Percentiles rank a stretch among this genome's conserved stretches.
Conservation (phyloP, 2,888 invertebrate species). For the Camponotus fellah region DNA sequence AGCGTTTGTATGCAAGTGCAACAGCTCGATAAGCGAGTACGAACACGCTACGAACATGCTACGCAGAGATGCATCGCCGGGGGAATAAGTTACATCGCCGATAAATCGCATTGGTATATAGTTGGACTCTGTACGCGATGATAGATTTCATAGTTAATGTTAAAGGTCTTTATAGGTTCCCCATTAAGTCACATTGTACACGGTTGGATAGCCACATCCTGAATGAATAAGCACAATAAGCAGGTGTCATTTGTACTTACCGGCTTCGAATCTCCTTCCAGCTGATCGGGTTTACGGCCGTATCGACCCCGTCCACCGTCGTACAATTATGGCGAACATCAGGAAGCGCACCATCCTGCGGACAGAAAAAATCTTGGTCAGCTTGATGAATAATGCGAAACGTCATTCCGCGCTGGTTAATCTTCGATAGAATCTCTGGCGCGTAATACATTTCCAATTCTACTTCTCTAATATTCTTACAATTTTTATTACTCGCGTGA, state of each 20-base stretch:
- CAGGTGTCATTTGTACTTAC: constrained; percentile 78
- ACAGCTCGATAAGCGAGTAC: constrained; percentile 24
- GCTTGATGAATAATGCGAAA: constrained; percentile 50
- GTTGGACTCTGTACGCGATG: neutral
- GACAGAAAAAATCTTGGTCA: constrained; percentile 65
- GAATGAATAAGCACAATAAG: constrained; percentile 72
- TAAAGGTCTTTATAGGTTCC: constrained; percentile 48
- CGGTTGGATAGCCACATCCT: constrained; percentile 40
- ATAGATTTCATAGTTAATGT: constrained; percentile 51
- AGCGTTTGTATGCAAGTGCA: constrained; percentile 17
- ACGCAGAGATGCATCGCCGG: constrained; percentile 20
- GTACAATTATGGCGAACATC: constrained; percentile 82
- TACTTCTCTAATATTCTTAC: neutral
- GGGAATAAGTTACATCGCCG: constrained; percentile 11
- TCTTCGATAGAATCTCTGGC: constrained; percentile 32
- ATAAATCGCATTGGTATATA: constrained; percentile 31
- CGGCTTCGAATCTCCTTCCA: constrained; percentile 83
- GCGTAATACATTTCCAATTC: constrained; percentile 23
- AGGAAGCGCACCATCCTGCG: constrained; percentile 80
- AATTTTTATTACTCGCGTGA: neutral
- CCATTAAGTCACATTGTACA: constrained; percentile 52
- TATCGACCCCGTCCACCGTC: constrained; percentile 83
- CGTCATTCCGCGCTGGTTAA: constrained; percentile 51
- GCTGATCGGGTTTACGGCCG: constrained; percentile 84
- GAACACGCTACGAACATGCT: constrained; percentile 15